Conservation (phyloP, 2,113 vertebrate species). For the Apodemus sylvaticus region DNA sequence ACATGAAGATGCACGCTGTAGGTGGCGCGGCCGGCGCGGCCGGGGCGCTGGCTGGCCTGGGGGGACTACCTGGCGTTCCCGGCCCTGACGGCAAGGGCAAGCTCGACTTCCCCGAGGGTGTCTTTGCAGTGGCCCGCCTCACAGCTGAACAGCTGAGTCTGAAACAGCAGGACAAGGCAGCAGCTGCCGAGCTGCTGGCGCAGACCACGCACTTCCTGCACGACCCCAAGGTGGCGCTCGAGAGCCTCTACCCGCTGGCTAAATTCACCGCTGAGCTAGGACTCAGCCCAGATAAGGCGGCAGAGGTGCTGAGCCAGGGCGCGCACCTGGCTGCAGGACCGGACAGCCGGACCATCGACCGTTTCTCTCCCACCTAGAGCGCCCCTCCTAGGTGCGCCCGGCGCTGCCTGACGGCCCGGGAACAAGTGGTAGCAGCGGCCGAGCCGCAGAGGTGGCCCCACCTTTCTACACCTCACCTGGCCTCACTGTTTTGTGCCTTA, state of each 20-base stretch:
- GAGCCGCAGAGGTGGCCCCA: constrained; percentile 58
- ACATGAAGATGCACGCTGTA: constrained; percentile 99
- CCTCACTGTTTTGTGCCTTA: constrained; percentile 80
- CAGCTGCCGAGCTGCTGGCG: constrained; percentile 93
- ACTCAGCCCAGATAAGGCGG: constrained; percentile 94
- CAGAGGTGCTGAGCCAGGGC: constrained; percentile 91
- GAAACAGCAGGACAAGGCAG: constrained; percentile 94
- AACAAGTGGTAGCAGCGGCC: not conserved
- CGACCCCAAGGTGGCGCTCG: constrained; percentile 93
- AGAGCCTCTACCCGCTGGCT: constrained; percentile 96
- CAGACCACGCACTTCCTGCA: constrained; percentile 95
- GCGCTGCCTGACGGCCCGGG: constrained; percentile 33
- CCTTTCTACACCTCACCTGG: constrained; percentile 54
- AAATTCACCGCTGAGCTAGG: constrained; percentile 96
- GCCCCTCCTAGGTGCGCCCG: not conserved
- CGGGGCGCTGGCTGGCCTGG: constrained; percentile 82
- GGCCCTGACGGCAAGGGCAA: constrained; percentile 93
- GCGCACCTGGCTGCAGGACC: constrained; percentile 87
- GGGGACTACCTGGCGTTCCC: constrained; percentile 93
- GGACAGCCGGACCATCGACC: constrained; percentile 92
- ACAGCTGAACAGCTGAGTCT: constrained; percentile 95
- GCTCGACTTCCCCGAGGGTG: constrained; percentile 94
- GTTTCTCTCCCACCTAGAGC: constrained; percentile 94
- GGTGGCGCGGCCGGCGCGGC: constrained; percentile 84
- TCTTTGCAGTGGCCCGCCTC: constrained; percentile 96